Evolutionary conservation across 2,888 invertebrate species (phyloP).

Genomic region (Muschampia plurimacula): DNA sequence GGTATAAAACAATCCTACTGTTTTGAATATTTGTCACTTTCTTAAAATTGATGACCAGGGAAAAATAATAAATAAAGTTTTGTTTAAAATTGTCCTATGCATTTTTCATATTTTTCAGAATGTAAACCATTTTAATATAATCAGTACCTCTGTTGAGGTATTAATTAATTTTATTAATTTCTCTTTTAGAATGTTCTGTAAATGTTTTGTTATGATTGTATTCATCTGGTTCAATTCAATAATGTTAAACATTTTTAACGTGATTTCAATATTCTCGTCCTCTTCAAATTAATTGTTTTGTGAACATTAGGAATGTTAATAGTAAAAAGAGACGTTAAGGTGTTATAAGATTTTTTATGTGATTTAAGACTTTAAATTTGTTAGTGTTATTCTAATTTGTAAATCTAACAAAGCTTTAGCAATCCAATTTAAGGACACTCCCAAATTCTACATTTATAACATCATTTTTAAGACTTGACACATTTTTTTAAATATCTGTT

Average conservation of each 20-base stretch:
- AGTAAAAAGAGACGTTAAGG: neutral
- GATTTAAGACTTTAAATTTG: constrained; percentile 21
- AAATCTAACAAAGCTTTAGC: constrained; percentile 29
- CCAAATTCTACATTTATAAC: constrained; percentile 14
- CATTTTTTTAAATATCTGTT: neutral
- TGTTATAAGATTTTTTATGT: constrained; percentile 24
- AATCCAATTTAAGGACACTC: constrained; percentile 17
- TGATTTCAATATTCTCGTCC: constrained; percentile 5
- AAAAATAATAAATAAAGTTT: neutral
- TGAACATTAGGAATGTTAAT: constrained; percentile 17
- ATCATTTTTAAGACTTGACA: neutral
- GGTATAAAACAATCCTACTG: constrained; percentile 5
- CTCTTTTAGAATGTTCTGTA: neutral
- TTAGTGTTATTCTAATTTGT: constrained; percentile 18
- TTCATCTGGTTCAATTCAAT: neutral
- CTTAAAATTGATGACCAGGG: too few species aligned
- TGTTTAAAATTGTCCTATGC: neutral
- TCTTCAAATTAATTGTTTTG: constrained; percentile 5
- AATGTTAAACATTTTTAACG: neutral
- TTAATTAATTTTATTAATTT: too few species aligned
- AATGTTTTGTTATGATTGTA: neutral
- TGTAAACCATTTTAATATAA: neutral
- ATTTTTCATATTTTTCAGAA: neutral
- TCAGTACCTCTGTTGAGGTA: neutral
- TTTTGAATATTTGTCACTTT: neutral